These are phyloP conservation scores for Thymallus thymallus DNA, from an alignment of 2,113 vertebrate species.

Conservation along the genomic window DNA sequence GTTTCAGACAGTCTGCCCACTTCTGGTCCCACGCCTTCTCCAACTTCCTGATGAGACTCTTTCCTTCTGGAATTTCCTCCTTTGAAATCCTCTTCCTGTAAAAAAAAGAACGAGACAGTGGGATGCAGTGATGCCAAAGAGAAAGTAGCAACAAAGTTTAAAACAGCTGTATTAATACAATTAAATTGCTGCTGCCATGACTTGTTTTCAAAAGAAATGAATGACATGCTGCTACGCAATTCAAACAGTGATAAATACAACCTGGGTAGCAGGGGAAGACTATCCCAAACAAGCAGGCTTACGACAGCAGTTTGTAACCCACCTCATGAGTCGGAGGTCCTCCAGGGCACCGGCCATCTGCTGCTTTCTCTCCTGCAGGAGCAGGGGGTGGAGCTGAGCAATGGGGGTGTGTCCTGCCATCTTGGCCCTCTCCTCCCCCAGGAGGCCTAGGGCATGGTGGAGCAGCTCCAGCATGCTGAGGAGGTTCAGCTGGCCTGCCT, in stretches of 20 bases:
- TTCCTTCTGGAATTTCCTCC: constrained; percentile 52
- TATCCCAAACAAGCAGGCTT: background rate
- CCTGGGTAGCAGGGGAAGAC: background rate
- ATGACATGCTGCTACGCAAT: too few species aligned
- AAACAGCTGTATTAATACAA: background rate
- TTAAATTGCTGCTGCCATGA: background rate
- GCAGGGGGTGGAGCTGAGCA: constrained; percentile 44
- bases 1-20: constrained; percentile 73
- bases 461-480: constrained; percentile 79
- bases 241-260: background rate
- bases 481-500: constrained; percentile 80
- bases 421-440: constrained; percentile 64
- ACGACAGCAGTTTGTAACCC: background rate
- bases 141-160: background rate
- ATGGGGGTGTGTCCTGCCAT: constrained; percentile 39
- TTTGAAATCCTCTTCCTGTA: constrained; percentile 71
- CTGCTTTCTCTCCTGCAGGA: constrained; percentile 59
- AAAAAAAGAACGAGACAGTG: constrained; percentile 13
- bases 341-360: constrained; percentile 55
- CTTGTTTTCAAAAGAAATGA: too few species aligned
- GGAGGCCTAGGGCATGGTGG: constrained; percentile 75
- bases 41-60: constrained; percentile 54
- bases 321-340: constrained; percentile 72
- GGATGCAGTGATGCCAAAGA: background rate
- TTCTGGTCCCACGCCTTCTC: constrained; percentile 77